Conservation (phyloP, 2,888 invertebrate species). For the Drosophila emarginata region DNA sequence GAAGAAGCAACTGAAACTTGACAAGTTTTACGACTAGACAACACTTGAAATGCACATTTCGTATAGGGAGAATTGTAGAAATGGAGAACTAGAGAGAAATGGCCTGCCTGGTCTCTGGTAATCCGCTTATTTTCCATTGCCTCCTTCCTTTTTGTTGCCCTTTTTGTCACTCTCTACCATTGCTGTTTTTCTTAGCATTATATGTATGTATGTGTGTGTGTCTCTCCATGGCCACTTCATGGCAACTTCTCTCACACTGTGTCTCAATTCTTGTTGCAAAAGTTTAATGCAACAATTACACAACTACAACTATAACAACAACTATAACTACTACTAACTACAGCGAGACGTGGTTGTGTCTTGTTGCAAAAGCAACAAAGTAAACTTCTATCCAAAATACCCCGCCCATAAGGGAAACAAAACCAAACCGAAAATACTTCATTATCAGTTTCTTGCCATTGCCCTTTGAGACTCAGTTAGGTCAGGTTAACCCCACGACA, state of each 20-base stretch:
- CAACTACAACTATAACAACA: conserved; percentile 38
- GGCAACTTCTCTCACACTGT: background rate
- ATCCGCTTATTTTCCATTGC: conserved; percentile 60
- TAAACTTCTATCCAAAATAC: background rate
- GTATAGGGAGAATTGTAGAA: conserved; percentile 33
- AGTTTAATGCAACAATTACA: conserved; percentile 56
- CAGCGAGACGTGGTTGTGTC: conserved; percentile 2
- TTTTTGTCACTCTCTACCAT: background rate
- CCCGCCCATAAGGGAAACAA: background rate
- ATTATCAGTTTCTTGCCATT: conserved; percentile 33
- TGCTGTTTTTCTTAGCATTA: background rate
- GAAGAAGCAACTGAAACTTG: conserved; percentile 26
- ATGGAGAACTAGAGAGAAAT: background rate
- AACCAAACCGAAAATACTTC: conserved; percentile 46
- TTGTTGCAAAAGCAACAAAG: background rate
- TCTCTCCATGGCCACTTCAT: conserved; percentile 11
- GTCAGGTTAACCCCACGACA: background rate
- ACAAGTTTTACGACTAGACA: conserved; percentile 44
- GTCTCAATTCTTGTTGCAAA: conserved; percentile 10
- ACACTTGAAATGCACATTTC: conserved; percentile 48
- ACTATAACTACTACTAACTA: conserved; percentile 31
- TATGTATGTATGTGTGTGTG: too few relatives aligned
- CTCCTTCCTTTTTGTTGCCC: background rate
- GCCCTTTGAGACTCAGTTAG: background rate
- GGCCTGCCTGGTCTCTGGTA: conserved; percentile 36